Evolutionary conservation across 2,797 vertebrate species (phyloP).

Genomic region (Ispidina picta): DNA sequence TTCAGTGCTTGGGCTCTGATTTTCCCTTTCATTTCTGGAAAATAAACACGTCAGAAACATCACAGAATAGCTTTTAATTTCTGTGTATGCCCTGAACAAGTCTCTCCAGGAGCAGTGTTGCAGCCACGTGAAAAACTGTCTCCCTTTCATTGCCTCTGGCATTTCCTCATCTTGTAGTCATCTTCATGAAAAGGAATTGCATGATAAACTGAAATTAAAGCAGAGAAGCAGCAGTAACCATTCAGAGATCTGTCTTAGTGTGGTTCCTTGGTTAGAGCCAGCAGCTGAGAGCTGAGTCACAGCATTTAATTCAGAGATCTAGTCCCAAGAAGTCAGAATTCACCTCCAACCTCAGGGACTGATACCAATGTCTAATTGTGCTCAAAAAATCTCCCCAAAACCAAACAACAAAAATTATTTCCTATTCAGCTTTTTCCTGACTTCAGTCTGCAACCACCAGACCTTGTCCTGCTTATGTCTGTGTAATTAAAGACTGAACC

Average conservation of each 20-base stretch:
- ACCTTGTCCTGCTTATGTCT: neutral
- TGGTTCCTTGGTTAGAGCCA: neutral
- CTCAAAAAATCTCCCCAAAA: neutral
- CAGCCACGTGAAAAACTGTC: neutral
- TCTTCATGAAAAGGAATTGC: neutral
- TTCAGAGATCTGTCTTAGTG: neutral
- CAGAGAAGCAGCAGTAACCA: neutral
- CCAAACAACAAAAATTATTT: neutral
- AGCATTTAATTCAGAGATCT: neutral
- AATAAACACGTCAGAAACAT: accelerated
- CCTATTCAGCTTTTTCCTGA: constrained; percentile 2
- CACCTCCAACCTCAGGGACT: neutral
- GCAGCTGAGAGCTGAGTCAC: neutral
- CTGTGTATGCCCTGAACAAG: neutral
- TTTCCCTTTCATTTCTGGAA: neutral
- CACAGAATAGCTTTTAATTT: neutral
- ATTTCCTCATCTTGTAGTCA: neutral
- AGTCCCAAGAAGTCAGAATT: neutral
- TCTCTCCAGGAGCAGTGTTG: neutral
- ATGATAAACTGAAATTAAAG: neutral
- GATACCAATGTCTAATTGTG: neutral
- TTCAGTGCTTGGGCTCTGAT: neutral
- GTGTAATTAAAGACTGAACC: neutral
- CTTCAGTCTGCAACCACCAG: constrained; percentile 4
- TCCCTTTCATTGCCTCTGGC: neutral